These are phyloP conservation scores for Cariama cristata DNA, from an alignment of 2,113 vertebrate genomes.

Conservation along the genomic window DNA sequence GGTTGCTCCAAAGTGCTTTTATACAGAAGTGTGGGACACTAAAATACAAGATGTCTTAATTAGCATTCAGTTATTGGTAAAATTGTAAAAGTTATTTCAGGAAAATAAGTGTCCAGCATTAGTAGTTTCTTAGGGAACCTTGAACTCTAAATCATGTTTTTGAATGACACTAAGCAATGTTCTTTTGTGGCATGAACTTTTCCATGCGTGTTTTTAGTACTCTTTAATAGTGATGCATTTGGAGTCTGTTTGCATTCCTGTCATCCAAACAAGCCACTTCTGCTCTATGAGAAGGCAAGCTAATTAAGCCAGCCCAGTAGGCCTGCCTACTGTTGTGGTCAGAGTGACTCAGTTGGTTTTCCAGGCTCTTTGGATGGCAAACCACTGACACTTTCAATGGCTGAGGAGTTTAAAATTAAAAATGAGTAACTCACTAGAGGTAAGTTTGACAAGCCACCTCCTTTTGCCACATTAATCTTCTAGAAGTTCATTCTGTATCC, in stretches of 20 bases:
- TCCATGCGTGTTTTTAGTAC: background rate
- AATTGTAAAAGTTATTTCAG: background rate
- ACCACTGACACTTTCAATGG: conserved; percentile 14
- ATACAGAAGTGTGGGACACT: fast-evolving
- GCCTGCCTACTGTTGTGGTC: conserved; percentile 2
- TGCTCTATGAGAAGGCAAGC: background rate
- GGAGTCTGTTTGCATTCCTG: background rate
- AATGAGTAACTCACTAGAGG: background rate
- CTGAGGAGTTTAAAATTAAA: background rate
- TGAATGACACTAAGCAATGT: background rate
- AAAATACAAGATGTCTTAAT: background rate
- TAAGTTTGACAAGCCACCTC: background rate
- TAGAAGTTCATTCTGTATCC: background rate
- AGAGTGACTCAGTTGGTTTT: conserved; percentile 12
- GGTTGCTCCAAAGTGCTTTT: background rate
- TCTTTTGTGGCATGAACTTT: background rate
- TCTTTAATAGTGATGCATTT: background rate
- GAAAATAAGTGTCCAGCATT: background rate
- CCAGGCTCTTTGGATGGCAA: conserved; percentile 20
- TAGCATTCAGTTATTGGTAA: background rate
- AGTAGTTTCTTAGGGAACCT: background rate
- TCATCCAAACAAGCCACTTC: background rate
- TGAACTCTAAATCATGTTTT: background rate
- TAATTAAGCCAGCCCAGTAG: background rate
- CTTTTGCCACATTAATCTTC: background rate